Base-by-base conservation (phyloP, 2,797 vertebrate species). In the Pyrocephalus nanus region DNA sequence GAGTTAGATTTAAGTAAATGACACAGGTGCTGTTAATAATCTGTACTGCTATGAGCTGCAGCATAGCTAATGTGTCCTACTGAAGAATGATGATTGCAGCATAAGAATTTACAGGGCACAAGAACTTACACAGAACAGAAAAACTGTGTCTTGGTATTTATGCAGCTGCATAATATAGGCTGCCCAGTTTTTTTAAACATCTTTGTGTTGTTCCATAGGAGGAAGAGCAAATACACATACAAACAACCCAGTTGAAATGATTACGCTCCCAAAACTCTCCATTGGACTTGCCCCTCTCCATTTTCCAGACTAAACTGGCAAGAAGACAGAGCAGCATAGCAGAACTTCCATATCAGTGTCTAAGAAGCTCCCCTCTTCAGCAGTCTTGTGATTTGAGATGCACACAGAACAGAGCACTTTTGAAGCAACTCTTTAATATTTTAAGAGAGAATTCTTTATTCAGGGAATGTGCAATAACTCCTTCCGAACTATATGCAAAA, bases 391-490 rank as follows among this genome's bases (percentile, higher is more conserved):
- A 92, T 93, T 96, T 88, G 79, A 95, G 88, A 96, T 78, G 81
- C 76, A 94, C 66, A 66, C 51, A 85, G 88, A 90, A 91, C 42
- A 47, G 48, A 94, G n/a, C 30, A 93, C 81, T 90, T 94, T 36
- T 79, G 84, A 96, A 92, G 65, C 3, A 5, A 82, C 27, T 45
- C 53, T 93, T 97, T 74, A 96, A 95, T 96, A 95, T 95, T 95
- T 92, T 83, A 96, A 76, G 76, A 87, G 45, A 94, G 23, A 95
- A 70, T 76, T 78, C 74, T 96, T 94, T 94, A 96, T 94, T 96
- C 80, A 66, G 77, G 82, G 72, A 71, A 95, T 16, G 10, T 85
- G 83, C 80, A 93, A 15, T 65, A 92, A 85, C 67, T 94, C 53
- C 12, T 86, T 73, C 36, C 1, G 0, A 78, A 76, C 61, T 51